Evolutionary conservation across 2,797 vertebrate species (phyloP).

Genomic region (Lemur catta): DNA sequence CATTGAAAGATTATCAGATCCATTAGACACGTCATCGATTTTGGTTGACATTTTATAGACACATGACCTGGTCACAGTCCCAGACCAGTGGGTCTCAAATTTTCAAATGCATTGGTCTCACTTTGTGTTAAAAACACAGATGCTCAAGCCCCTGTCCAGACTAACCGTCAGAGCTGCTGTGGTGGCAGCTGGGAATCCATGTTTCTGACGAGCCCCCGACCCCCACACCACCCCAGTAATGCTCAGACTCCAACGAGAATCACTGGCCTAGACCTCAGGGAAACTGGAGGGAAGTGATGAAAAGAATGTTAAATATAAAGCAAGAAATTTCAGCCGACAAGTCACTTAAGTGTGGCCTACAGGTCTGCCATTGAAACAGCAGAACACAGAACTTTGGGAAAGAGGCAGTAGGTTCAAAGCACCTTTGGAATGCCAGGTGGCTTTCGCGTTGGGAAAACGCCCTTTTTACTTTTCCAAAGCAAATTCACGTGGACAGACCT

Average conservation of each 20-base stretch:
- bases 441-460: background rate
- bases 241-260: background rate
- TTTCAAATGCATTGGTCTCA: background rate
- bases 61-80: background rate
- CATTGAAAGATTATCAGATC: background rate
- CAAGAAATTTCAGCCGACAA: background rate
- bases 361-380: background rate
- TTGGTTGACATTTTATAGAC: background rate
- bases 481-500: background rate
- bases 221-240: too few relatives aligned
- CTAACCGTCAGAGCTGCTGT: background rate
- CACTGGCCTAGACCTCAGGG: background rate
- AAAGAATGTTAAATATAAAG: background rate
- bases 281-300: background rate
- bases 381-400: background rate
- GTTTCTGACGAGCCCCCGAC: background rate
- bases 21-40: background rate
- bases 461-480: background rate
- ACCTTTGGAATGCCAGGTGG: background rate
- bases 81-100: background rate
- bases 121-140: background rate
- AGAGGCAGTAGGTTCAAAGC: background rate
- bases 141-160: background rate
- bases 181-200: too few relatives aligned
- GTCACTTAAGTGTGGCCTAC: background rate